Base-by-base conservation (phyloP, 2,797 vertebrate species). In the Cuculus canorus region DNA sequence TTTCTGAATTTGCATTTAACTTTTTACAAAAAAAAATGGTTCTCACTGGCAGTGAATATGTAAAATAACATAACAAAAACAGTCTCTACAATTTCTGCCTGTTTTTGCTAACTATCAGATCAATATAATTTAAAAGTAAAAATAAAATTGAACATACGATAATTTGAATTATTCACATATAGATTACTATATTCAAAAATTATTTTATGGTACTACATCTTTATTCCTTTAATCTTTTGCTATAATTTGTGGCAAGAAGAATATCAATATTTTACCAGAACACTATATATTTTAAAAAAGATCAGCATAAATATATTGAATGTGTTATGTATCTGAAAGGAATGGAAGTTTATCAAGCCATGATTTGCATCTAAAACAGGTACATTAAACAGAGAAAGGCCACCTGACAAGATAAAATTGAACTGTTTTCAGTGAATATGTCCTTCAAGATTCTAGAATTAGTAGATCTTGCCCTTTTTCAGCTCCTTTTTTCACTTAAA, bases 351-450 rank as follows among this genome's bases (percentile, higher is more conserved):
- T 86, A 76, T 90, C 63, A 84, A 86, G 25, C 60, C 52, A 33
- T 37, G 59, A 84, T 94, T 56, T 88, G 66, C 59, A 76, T 92
- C 90, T 93, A 70, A 95, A 92, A 82, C 52, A 81, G 79, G 90
- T 23, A 22, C 21, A 83, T 70, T 84, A 90, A 88, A 90, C 39
- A 84, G 33, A 88, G 57, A 83, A 88, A 39, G 54, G 73, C 25
- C 75, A 88, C 47, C 63, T 53, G 82, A 79, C 65, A 88, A 82
- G 50, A 47, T 23, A 83, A 86, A 95, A 84, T 5, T 53, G 61
- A 90, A 82, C 64, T 60, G 33, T 8, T 86, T 92, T 82, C 70
- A 79, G 92, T 37, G 60, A 94, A 79, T 19, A 37, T 8, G 19
- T 69, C 80, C 43, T 95, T 92, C 95, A 82, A 72, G 21, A 52